These are phyloP conservation scores for Nephila pilipes DNA, from an alignment of 1,140 invertebrate species.

Conservation along the genomic window DNA sequence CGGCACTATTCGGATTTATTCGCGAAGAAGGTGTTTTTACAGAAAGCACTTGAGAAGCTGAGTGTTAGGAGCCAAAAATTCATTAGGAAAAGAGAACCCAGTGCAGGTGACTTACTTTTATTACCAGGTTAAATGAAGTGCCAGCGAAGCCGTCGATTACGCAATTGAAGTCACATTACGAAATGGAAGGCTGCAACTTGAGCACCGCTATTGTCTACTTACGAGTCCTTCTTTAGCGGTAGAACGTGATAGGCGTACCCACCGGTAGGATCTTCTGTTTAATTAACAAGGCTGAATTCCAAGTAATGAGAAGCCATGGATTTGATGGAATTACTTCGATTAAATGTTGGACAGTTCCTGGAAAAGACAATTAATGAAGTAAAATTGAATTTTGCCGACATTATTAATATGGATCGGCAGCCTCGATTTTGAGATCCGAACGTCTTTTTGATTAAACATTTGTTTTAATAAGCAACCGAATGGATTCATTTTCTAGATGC, in stretches of 20 bases:
- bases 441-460: conserved; percentile 69
- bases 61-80: conserved; percentile 37
- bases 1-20: neutral
- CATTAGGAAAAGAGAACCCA: conserved; percentile 36
- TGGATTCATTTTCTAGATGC: conserved; percentile 49
- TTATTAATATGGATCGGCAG: conserved; percentile 57
- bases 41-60: neutral
- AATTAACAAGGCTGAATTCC: conserved; percentile 58
- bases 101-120: conserved; percentile 49
- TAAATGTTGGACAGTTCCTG: conserved; percentile 53
- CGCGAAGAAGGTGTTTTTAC: neutral
- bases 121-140: conserved; percentile 56
- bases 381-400: conserved; percentile 63
- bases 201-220: conserved; percentile 35
- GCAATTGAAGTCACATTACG: conserved; percentile 46
- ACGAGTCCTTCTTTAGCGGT: conserved; percentile 32
- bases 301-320: conserved; percentile 60
- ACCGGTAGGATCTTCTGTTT: conserved; percentile 42
- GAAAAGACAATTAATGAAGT: conserved; percentile 71
- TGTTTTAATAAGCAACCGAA: conserved; percentile 65
- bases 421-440: conserved; percentile 41
- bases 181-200: conserved; percentile 48
- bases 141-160: conserved; percentile 31
- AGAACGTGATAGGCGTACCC: conserved; percentile 21
- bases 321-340: conserved; percentile 68